Percentiles rank a stretch among this genome's conserved stretches.
Evolutionary conservation across 2,888 invertebrate species (phyloP).

Genomic region (Zootermopsis nevadensis): DNA sequence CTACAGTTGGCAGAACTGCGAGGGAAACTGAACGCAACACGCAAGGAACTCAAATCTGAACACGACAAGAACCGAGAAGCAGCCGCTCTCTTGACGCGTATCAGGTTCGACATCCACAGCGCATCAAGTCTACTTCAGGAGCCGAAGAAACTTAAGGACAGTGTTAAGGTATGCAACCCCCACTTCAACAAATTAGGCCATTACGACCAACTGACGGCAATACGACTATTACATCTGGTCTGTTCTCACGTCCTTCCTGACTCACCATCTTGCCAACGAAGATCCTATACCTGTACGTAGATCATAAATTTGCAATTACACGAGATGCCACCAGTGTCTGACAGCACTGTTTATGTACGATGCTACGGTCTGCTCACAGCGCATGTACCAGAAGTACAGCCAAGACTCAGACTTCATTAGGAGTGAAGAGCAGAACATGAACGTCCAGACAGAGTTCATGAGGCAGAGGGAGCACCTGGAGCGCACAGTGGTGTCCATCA

Average conservation of each 20-base stretch:
- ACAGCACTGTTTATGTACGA: too few species aligned
- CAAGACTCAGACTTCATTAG: constrained; percentile 76
- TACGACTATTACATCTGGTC: too few species aligned
- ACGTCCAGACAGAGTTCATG: constrained; percentile 79
- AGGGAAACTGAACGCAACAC: constrained; percentile 80
- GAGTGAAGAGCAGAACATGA: constrained; percentile 75
- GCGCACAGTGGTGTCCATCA: constrained; percentile 68
- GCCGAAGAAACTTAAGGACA: constrained; percentile 71
- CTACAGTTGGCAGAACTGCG: constrained; percentile 80
- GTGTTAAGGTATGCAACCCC: constrained; percentile 61
- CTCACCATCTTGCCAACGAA: too few species aligned
- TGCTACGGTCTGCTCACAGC: constrained; percentile 59
- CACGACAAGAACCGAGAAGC: constrained; percentile 70
- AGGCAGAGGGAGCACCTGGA: constrained; percentile 88
- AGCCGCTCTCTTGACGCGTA: constrained; percentile 75
- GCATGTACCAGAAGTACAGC: constrained; percentile 77
- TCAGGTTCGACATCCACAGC: constrained; percentile 84
- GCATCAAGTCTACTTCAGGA: constrained; percentile 84
- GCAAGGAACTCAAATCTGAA: constrained; percentile 77
- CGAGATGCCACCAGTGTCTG: too few species aligned
- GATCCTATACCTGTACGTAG: too few species aligned
- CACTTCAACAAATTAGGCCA: too few species aligned
- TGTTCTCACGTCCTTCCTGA: too few species aligned
- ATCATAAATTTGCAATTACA: too few species aligned
- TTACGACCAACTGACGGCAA: too few species aligned